Base-by-base conservation (phyloP, 2,797 vertebrate species). In the Danio kyathit region DNA sequence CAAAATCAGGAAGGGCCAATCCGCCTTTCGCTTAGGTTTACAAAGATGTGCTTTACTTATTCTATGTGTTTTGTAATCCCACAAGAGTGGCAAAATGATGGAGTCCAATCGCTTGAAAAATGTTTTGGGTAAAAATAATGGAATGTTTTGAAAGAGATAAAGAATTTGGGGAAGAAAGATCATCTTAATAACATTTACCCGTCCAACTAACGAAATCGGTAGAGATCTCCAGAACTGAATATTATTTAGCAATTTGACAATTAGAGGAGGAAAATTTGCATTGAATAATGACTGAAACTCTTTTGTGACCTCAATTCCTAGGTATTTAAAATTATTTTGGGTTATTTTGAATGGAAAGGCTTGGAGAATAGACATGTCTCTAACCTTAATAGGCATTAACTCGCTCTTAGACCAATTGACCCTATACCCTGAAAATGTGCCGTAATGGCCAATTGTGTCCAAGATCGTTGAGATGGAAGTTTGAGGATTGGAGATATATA, bases 41-140 rank as follows among this genome's bases (percentile, higher is more conserved):
- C 69, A 54, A 54, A 71, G 51, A n/a, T n/a, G n/a, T n/a, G n/a
- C 14, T 54, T 71, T 71, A 17, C 29, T 41, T 71, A 43, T 71
- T n/a, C n/a, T n/a, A n/a, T n/a, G n/a, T n/a, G n/a, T n/a, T n/a
- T n/a, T n/a, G n/a, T n/a, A n/a, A n/a, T n/a, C n/a, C n/a, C n/a
- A n/a, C n/a, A n/a, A n/a, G n/a, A n/a, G n/a, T n/a, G n/a, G n/a
- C n/a, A n/a, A n/a, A n/a, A n/a, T n/a, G n/a, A n/a, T n/a, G n/a
- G n/a, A n/a, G n/a, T n/a, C n/a, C n/a, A n/a, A n/a, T n/a, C n/a
- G n/a, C n/a, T n/a, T n/a, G n/a, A n/a, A n/a, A n/a, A n/a, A n/a
- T n/a, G n/a, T n/a, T n/a, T n/a, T n/a, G n/a, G n/a, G n/a, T n/a
- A n/a, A n/a, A n/a, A n/a, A n/a, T n/a, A n/a, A n/a, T n/a, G n/a